phyloP scores from a whole-genome alignment of 1,140 invertebrate species.

The Neodiprion fabricii region DNA sequence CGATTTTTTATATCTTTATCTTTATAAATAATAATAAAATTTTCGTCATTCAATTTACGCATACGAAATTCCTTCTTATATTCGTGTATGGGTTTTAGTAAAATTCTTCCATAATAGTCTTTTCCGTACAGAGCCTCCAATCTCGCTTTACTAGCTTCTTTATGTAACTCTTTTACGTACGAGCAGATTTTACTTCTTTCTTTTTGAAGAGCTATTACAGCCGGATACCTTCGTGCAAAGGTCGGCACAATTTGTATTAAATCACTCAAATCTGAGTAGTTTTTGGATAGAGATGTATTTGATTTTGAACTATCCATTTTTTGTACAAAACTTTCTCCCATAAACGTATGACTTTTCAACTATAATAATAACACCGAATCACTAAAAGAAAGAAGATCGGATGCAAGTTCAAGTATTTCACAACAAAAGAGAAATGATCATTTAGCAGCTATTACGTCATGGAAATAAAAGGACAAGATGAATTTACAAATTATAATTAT shows the following conservation, averaged over 20 bases:
- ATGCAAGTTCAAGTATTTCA: neutral
- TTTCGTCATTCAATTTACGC: constrained; percentile 26
- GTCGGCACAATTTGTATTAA: neutral
- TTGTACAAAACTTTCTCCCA: neutral
- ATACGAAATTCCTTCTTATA: constrained; percentile 29
- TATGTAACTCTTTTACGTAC: neutral
- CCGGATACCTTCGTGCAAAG: neutral
- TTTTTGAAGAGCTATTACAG: neutral
- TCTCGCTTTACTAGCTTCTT: constrained; percentile 8
- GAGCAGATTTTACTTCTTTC: neutral
- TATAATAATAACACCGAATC: neutral
- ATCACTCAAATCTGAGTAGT: neutral
- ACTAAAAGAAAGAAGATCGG: neutral
- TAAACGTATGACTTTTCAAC: neutral
- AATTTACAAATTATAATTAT: neutral
- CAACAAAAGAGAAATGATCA: neutral
- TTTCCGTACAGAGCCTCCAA: neutral
- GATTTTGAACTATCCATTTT: neutral
- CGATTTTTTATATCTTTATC: neutral
- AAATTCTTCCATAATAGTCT: constrained; percentile 19
- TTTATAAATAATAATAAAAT: constrained; percentile 14
- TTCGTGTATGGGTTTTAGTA: constrained; percentile 21
- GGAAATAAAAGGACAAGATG: neutral
- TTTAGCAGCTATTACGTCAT: neutral
- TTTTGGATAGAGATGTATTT: no score